phyloP scores from a whole-genome alignment of 1,140 invertebrate genomes.

The Penaeus chinensis region DNA sequence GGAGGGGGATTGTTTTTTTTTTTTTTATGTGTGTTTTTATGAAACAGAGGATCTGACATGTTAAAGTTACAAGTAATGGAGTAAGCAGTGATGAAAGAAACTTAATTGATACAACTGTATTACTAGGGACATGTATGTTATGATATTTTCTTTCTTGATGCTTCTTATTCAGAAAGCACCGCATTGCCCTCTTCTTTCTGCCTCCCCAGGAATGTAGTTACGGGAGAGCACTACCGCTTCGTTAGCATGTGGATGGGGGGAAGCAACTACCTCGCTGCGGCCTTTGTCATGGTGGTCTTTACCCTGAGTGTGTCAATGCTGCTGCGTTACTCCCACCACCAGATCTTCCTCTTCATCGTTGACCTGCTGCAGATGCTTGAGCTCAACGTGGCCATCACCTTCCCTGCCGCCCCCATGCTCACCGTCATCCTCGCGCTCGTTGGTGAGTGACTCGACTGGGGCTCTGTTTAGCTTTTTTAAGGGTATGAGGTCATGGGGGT shows the following conservation, averaged over 20 bases:
- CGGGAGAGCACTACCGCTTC: constrained; percentile 98
- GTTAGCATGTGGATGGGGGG: constrained; percentile 96
- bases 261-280: constrained; percentile 91
- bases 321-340: constrained; percentile 97
- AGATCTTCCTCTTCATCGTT: constrained; percentile 98
- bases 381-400: constrained; percentile 90
- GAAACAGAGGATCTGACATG: too few relatives aligned
- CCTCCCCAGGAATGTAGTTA: constrained; percentile 87
- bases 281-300: constrained; percentile 98
- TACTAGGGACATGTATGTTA: too few relatives aligned
- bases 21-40: too few relatives aligned
- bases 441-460: constrained; percentile 77
- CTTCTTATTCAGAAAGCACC: too few relatives aligned
- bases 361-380: constrained; percentile 97
- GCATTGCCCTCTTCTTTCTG: neutral
- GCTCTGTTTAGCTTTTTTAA: neutral
- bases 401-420: constrained; percentile 94
- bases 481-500: too few relatives aligned
- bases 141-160: too few relatives aligned
- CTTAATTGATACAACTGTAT: too few relatives aligned
- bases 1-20: too few relatives aligned
- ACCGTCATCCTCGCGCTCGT: constrained; percentile 97
- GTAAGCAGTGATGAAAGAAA: too few relatives aligned
- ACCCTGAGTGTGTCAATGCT: constrained; percentile 98
- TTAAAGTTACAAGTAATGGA: too few relatives aligned